Conservation (phyloP, 1,140 invertebrate species). For the Drosophila lacteicornis region DNA sequence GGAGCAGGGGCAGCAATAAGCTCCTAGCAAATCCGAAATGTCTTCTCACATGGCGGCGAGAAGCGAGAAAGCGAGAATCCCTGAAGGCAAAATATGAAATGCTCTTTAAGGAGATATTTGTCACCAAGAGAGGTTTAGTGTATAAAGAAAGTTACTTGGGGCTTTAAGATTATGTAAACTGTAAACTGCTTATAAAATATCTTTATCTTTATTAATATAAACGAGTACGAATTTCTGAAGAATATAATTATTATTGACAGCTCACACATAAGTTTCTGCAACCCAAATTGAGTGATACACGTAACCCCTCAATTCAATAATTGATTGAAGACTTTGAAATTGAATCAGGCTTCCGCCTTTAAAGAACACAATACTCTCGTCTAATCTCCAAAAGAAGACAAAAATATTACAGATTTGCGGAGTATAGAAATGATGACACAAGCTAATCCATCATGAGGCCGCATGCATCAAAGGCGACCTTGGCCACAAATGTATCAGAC, state of each 20-base stretch:
- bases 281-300: too few relatives aligned
- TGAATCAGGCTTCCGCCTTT: neutral
- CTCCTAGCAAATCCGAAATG: constrained; percentile 45
- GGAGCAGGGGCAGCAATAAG: constrained; percentile 46
- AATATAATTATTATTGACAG: neutral
- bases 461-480: constrained; percentile 26
- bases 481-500: constrained; percentile 12
- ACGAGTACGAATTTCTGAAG: neutral
- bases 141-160: too few relatives aligned
- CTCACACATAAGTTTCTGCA: neutral
- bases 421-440: constrained; percentile 23
- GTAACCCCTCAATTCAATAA: too few relatives aligned
- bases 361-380: neutral
- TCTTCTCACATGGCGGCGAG: constrained; percentile 37
- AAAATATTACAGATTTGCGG: constrained; percentile 11
- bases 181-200: neutral
- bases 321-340: constrained; percentile 18
- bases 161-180: neutral
- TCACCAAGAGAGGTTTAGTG: too few relatives aligned
- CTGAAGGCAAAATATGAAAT: constrained; percentile 20
- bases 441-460: constrained; percentile 45
- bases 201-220: too few relatives aligned
- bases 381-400: constrained; percentile 23
- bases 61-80: constrained; percentile 10
- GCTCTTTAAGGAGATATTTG: constrained; percentile 1